Percentiles rank a stretch among this genome's conserved stretches.
Conservation (phyloP, 2,888 invertebrate genomes). For the Diarsia brunnea region DNA sequence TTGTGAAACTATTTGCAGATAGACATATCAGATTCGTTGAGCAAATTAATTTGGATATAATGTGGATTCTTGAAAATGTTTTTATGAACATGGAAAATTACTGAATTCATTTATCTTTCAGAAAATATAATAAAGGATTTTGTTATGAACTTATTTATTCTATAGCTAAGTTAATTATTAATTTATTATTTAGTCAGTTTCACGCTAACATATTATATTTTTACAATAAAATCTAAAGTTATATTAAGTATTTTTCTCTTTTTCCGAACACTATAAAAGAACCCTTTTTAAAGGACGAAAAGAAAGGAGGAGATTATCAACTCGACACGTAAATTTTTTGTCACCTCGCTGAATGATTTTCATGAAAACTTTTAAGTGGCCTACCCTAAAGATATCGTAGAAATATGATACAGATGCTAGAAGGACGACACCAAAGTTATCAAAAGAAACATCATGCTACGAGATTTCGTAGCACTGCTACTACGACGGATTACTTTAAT, state of each 20-base stretch:
- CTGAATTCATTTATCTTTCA: background rate
- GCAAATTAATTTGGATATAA: conserved; percentile 31
- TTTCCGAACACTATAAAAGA: background rate
- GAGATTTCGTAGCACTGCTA: conserved; percentile 53
- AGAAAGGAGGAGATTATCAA: too few relatives aligned
- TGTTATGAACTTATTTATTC: background rate
- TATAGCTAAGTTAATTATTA: background rate
- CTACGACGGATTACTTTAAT: conserved; percentile 25
- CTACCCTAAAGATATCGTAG: background rate
- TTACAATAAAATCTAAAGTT: background rate
- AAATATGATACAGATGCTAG: background rate
- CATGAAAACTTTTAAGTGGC: background rate
- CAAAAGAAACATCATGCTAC: conserved; percentile 30
- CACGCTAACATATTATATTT: background rate
- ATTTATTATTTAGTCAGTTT: background rate
- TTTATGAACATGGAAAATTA: background rate
- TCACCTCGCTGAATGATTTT: background rate
- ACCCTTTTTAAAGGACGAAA: too few relatives aligned
- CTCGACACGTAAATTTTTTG: too few relatives aligned
- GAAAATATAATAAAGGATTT: background rate
- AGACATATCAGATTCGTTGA: conserved; percentile 31
- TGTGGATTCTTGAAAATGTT: background rate
- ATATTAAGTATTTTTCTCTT: background rate
- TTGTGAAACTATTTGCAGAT: conserved; percentile 65
- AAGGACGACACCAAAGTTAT: background rate